Percentiles rank a stretch among this genome's conserved stretches.
These are phyloP conservation scores for Hydropotes inermis DNA, from an alignment of 2,113 vertebrate species.

Conservation along the genomic window DNA sequence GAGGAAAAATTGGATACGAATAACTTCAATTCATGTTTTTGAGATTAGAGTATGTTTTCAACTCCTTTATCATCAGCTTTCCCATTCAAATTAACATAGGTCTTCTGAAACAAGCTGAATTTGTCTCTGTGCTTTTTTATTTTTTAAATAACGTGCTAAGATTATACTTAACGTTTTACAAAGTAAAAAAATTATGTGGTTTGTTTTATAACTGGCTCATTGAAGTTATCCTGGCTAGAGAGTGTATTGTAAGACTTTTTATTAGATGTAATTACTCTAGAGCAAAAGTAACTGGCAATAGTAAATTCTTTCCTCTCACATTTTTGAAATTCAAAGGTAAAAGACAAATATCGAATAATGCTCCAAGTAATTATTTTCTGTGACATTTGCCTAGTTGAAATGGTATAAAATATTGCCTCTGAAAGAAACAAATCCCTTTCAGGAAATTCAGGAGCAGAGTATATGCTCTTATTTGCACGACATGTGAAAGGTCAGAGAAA, in stretches of 20 bases:
- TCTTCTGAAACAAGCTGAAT: not conserved
- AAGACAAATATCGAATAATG: conserved; percentile 60
- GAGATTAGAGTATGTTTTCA: not conserved
- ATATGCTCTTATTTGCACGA: conserved; percentile 45
- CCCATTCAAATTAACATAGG: not conserved
- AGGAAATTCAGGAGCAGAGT: conserved; percentile 34
- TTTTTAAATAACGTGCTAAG: not conserved
- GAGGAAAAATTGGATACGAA: not conserved
- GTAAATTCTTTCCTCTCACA: not conserved
- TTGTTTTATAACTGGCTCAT: not conserved
- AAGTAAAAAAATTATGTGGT: not conserved
- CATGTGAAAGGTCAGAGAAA: conserved; percentile 65
- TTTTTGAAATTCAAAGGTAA: conserved; percentile 58
- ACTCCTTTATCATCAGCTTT: not conserved
- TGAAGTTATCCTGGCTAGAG: not conserved
- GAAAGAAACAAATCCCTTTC: conserved; percentile 63
- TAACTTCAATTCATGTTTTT: not conserved
- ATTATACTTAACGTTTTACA: not conserved
- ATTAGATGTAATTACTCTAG: not conserved
- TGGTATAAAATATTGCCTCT: conserved; percentile 40
- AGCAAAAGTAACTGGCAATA: not conserved
- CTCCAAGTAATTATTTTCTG: conserved; percentile 50
- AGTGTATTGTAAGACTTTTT: conserved; percentile 11
- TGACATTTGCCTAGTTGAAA: conserved; percentile 65
- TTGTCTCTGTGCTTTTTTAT: not conserved